Evolutionary conservation across 2,113 vertebrate species (phyloP).

Genomic region (Rhinopomastus cyanomelas): DNA sequence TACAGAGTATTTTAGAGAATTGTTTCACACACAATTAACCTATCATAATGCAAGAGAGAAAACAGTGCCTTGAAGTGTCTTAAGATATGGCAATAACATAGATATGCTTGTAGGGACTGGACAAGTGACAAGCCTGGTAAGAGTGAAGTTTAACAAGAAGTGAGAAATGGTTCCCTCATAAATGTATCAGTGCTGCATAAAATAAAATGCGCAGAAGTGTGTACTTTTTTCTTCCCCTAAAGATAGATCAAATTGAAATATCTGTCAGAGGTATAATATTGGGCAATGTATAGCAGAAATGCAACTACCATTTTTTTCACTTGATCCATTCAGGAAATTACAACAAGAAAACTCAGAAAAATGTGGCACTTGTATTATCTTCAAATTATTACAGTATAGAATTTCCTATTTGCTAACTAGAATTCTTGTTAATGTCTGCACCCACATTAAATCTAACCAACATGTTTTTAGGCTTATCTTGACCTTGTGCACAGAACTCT

Average conservation of each 20-base stretch:
- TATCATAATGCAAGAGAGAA: background rate
- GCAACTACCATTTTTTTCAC: background rate
- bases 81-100: background rate
- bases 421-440: background rate
- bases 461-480: background rate
- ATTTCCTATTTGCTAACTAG: background rate
- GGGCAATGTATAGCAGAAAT: background rate
- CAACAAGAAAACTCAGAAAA: background rate
- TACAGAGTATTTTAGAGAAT: background rate
- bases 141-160: background rate
- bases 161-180: background rate
- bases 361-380: background rate
- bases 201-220: background rate
- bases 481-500: background rate
- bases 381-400: background rate
- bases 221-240: background rate
- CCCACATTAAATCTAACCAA: background rate
- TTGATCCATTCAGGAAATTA: background rate
- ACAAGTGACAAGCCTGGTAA: background rate
- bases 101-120: background rate
- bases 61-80: background rate
- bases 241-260: background rate
- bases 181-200: background rate
- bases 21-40: conserved; percentile 2
- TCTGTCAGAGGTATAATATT: background rate